phyloP scores from a whole-genome alignment of 2,797 vertebrate genomes.

The Propithecus perrieri region DNA sequence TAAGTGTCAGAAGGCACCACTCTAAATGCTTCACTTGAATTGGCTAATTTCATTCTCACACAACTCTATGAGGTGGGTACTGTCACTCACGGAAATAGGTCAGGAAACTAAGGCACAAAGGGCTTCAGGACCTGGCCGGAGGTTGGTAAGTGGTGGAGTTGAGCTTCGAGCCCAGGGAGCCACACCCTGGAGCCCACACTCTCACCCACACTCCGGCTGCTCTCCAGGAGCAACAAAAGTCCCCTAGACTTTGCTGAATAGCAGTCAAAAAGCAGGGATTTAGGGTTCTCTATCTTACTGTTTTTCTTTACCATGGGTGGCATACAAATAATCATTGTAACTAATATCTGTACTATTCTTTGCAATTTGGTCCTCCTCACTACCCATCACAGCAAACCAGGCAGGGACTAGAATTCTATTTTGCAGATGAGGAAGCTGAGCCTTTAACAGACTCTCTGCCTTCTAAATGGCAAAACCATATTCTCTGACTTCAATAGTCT shows the following conservation, averaged over 20 bases:
- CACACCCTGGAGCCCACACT: neutral
- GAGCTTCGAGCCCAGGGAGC: neutral
- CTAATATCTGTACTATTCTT: neutral
- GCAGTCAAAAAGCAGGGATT: neutral
- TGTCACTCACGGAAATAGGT: neutral
- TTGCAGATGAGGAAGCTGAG: neutral
- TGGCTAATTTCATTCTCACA: neutral
- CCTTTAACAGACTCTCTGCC: neutral
- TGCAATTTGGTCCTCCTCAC: neutral
- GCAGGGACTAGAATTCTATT: neutral
- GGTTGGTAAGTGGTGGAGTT: neutral
- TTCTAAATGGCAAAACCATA: neutral
- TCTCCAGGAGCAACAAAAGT: neutral
- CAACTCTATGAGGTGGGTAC: neutral
- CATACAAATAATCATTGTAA: neutral
- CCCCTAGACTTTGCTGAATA: neutral
- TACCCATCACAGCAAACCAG: neutral
- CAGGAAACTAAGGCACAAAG: neutral
- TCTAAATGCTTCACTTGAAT: neutral
- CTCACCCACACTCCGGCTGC: no score
- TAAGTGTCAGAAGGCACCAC: neutral
- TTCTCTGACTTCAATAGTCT: neutral
- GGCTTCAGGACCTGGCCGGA: neutral
- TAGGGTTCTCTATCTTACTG: neutral
- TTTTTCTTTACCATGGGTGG: neutral